These are phyloP conservation scores for Arctopsyche grandis DNA, from an alignment of 1,140 invertebrate species.

Conservation along the genomic window DNA sequence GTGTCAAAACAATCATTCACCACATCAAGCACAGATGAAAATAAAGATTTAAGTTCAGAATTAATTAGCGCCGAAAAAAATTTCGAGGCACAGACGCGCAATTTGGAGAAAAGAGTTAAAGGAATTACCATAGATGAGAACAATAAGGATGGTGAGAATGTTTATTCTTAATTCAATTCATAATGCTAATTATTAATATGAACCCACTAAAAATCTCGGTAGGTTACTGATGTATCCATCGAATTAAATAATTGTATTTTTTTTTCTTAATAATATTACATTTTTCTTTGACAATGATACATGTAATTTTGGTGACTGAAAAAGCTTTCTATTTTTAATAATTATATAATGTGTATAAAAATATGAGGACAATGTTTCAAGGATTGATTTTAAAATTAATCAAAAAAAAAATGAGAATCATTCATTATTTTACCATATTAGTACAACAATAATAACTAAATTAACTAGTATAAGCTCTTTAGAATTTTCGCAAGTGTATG, in stretches of 20 bases:
- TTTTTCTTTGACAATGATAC: conserved; percentile 32
- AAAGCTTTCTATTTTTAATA: neutral
- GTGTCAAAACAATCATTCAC: neutral
- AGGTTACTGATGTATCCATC: neutral
- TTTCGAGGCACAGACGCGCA: conserved; percentile 16
- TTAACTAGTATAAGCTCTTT: too few relatives aligned
- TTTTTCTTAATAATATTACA: neutral
- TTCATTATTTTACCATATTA: too few relatives aligned
- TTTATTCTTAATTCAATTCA: neutral
- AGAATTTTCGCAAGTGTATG: too few relatives aligned
- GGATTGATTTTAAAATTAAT: too few relatives aligned
- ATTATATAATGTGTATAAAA: neutral
- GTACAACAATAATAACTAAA: too few relatives aligned
- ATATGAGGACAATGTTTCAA: too few relatives aligned
- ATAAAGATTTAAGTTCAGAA: neutral
- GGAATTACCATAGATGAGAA: conserved; percentile 42
- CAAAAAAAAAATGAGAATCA: too few relatives aligned
- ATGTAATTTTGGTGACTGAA: conserved; percentile 33
- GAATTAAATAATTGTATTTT: neutral
- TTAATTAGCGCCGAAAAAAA: conserved; percentile 39
- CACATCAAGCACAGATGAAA: neutral
- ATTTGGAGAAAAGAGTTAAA: conserved; percentile 35
- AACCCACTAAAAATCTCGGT: neutral
- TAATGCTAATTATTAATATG: too few relatives aligned
- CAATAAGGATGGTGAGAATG: conserved; percentile 51